These are phyloP conservation scores for Anoura caudifer DNA, from an alignment of 2,113 vertebrate genomes.

Conservation along the genomic window DNA sequence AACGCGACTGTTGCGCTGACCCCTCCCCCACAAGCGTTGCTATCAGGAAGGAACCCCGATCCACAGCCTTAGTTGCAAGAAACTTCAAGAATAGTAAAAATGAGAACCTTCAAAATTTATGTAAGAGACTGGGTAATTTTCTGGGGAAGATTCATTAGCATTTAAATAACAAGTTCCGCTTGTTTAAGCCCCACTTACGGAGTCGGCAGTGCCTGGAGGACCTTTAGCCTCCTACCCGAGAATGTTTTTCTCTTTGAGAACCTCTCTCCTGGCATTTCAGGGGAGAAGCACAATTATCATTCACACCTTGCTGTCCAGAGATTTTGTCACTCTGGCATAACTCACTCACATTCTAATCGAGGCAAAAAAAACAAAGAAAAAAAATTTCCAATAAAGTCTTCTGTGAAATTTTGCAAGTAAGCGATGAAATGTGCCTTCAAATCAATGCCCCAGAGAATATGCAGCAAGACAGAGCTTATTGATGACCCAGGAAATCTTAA, in stretches of 20 bases:
- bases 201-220: constrained; percentile 38
- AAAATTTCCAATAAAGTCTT: neutral
- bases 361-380: neutral
- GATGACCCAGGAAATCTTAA: constrained; percentile 30
- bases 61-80: neutral
- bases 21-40: neutral
- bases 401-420: neutral
- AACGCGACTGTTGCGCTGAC: neutral
- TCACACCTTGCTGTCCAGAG: constrained; percentile 31
- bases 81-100: constrained; percentile 44
- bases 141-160: constrained; percentile 67
- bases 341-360: constrained; percentile 54
- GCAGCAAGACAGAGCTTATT: neutral
- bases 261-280: neutral
- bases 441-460: constrained; percentile 1
- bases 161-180: constrained; percentile 66
- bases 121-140: constrained; percentile 60
- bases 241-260: neutral
- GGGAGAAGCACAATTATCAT: constrained; percentile 5
- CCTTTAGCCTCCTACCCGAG: constrained; percentile 43
- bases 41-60: neutral
- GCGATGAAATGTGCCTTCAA: constrained; percentile 24
- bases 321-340: neutral
- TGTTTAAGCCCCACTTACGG: constrained; percentile 55
- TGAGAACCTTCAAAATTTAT: constrained; percentile 38